phyloP scores from a whole-genome alignment of 2,888 invertebrate genomes.

The Leucoptera coffeella region DNA sequence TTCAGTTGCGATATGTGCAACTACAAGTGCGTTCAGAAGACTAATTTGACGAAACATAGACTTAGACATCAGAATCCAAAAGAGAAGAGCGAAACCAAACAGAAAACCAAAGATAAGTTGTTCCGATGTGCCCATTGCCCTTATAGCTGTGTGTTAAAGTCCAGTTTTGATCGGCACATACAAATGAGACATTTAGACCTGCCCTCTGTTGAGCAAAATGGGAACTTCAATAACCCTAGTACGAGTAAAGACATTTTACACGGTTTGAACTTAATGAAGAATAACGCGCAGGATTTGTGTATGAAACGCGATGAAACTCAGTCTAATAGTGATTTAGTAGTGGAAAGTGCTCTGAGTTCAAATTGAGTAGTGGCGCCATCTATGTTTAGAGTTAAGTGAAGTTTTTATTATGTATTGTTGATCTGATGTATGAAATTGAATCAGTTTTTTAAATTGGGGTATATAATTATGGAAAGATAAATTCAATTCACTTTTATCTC shows the following conservation, averaged over 20 bases:
- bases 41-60: constrained; percentile 41
- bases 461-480: no score
- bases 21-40: constrained; percentile 43
- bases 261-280: constrained; percentile 11
- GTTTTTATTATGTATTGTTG: no score
- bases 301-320: constrained; percentile 17
- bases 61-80: constrained; percentile 38
- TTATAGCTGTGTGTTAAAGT: constrained; percentile 37
- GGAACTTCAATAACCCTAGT: no score
- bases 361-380: no score
- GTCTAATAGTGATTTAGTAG: no score
- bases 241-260: no score
- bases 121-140: constrained; percentile 32
- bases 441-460: no score
- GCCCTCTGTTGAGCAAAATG: no score
- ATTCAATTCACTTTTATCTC: no score
- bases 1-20: constrained; percentile 42
- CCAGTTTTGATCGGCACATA: constrained; percentile 40
- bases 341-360: no score
- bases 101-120: constrained; percentile 24
- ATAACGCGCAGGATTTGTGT: constrained; percentile 20
- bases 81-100: constrained; percentile 19
- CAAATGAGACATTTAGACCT: constrained; percentile 39
- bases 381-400: no score
- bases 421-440: no score